A percentile compares a stretch with the other conserved stretches of the same genome.
Evolutionary conservation across 2,797 vertebrate species (phyloP).

Genomic region (Poecilia velifera): DNA sequence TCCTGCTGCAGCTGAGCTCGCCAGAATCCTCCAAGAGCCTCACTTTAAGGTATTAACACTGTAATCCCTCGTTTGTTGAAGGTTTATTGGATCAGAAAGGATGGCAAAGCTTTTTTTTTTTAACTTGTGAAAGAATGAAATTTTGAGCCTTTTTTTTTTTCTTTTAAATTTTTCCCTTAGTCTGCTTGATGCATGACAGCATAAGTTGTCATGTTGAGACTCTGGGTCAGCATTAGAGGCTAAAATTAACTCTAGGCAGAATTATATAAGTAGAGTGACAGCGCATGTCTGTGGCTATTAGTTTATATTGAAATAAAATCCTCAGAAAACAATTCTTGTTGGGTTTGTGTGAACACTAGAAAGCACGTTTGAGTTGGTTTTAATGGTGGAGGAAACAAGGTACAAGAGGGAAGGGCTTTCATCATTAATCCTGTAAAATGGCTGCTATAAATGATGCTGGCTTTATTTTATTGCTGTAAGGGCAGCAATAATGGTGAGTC

Average conservation of each 20-base stretch:
- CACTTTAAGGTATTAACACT: conserved; percentile 89
- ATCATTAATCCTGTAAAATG: not conserved
- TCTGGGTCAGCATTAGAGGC: not conserved
- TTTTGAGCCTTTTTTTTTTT: not conserved
- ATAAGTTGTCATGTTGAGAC: not conserved
- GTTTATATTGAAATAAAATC: not conserved
- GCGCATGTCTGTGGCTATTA: not conserved
- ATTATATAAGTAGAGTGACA: not conserved
- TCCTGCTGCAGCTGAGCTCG: conserved; percentile 87
- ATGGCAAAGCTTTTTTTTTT: not conserved
- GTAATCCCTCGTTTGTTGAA: not conserved
- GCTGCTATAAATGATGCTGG: conserved; percentile 25
- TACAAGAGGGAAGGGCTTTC: not conserved
- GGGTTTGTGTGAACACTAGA: not conserved
- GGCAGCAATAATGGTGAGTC: conserved; percentile 52
- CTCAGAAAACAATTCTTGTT: not conserved
- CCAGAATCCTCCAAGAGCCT: conserved; percentile 92
- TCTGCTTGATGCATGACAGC: not conserved
- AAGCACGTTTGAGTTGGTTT: not conserved
- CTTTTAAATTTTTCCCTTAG: not conserved
- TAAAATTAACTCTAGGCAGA: not conserved
- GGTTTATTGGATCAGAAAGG: not conserved
- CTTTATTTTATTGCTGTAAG: conserved; percentile 34
- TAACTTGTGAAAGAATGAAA: not conserved
- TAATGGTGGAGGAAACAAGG: not conserved